Percentiles rank a stretch among this genome's conserved stretches.
phyloP scores from a whole-genome alignment of 2,888 invertebrate species.

The Drosophila conformis region DNA sequence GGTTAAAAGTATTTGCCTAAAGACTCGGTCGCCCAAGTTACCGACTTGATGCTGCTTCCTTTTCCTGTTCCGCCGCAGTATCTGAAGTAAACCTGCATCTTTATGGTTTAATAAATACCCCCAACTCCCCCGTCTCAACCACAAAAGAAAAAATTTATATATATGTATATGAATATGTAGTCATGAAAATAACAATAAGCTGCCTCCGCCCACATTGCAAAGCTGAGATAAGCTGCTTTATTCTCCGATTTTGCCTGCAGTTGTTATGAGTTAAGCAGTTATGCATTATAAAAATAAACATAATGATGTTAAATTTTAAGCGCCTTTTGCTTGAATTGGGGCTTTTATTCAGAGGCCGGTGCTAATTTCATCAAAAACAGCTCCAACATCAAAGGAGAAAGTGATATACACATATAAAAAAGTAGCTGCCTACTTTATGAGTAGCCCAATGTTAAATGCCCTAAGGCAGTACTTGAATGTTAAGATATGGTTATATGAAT shows the following conservation, averaged over 20 bases:
- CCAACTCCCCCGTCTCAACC: not conserved
- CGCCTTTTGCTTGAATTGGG: slow-evolving; percentile 39
- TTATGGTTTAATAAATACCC: slow-evolving; percentile 71
- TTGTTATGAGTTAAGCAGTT: slow-evolving; percentile 13
- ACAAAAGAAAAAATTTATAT: slow-evolving; percentile 10
- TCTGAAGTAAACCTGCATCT: slow-evolving; percentile 52
- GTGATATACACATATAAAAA: not conserved
- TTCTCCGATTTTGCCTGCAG: slow-evolving; percentile 12
- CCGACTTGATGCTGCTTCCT: slow-evolving; percentile 33
- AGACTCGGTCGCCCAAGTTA: slow-evolving; percentile 13
- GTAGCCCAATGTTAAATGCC: not conserved
- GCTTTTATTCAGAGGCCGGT: slow-evolving; percentile 10
- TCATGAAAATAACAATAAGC: slow-evolving; percentile 45
- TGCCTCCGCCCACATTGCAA: not conserved
- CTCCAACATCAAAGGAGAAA: slow-evolving; percentile 56
- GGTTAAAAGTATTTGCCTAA: slow-evolving; percentile 40
- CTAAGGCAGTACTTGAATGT: not conserved
- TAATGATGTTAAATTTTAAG: slow-evolving; percentile 64
- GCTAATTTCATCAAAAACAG: slow-evolving; percentile 57
- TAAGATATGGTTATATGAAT: not conserved
- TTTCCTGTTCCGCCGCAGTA: slow-evolving; percentile 39
- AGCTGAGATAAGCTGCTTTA: slow-evolving; percentile 14
- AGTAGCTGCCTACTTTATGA: not conserved
- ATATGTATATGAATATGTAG: slow-evolving; percentile 55
- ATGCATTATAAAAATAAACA: slow-evolving; percentile 43